Percentiles rank a stretch among this genome's conserved stretches.
Conservation (phyloP, 2,797 vertebrate species). For the Aratinga solstitialis region DNA sequence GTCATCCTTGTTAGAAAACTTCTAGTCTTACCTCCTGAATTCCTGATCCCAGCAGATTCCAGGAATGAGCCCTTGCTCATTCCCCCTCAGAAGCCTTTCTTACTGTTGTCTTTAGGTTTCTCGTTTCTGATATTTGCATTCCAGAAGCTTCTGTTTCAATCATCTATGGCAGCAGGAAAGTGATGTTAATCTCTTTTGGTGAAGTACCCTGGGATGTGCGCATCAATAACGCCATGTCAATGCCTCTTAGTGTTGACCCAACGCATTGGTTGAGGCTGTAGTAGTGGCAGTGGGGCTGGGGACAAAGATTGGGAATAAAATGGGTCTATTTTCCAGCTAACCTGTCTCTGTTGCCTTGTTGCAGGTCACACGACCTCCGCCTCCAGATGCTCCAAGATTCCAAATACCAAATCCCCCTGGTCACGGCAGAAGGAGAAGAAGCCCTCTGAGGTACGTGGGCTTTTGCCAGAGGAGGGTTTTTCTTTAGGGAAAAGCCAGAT, state of each 20-base stretch:
- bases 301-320: background rate
- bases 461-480: background rate
- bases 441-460: slow-evolving; percentile 88
- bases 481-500: background rate
- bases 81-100: background rate
- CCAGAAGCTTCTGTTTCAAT: background rate
- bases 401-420: slow-evolving; percentile 88
- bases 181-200: background rate
- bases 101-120: background rate
- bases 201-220: background rate
- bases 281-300: background rate
- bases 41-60: background rate
- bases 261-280: background rate
- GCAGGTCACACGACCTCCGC: slow-evolving; percentile 90
- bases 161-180: background rate
- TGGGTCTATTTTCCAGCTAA: background rate
- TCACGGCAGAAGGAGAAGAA: slow-evolving; percentile 92
- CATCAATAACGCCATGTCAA: background rate
- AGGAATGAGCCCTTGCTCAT: background rate
- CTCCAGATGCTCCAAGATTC: slow-evolving; percentile 89
- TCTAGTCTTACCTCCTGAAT: background rate
- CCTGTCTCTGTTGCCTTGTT: background rate
- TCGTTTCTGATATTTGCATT: background rate
- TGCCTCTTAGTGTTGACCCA: background rate
- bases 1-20: background rate